Conservation (phyloP, 2,797 vertebrate species). For the Poecilia gillii region DNA sequence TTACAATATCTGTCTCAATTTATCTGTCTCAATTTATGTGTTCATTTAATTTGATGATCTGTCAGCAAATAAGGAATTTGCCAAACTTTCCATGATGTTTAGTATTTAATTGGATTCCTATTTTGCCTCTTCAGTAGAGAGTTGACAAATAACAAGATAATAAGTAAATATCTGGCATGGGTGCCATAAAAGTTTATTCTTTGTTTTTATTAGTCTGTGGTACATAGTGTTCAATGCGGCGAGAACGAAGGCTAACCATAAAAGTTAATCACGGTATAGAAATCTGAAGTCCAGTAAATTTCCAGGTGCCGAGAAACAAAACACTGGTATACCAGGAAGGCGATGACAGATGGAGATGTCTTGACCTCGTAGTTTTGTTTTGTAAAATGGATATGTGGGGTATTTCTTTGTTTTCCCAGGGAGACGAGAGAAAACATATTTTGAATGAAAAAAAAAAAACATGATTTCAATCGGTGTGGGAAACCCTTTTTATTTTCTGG, state of each 20-base stretch:
- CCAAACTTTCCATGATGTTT: slow-evolving; percentile 80
- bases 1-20: background rate
- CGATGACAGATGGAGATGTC: slow-evolving; percentile 65
- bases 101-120: slow-evolving; percentile 75
- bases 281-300: slow-evolving; percentile 87
- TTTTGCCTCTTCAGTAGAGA: slow-evolving; percentile 77
- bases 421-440: slow-evolving; percentile 1
- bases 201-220: slow-evolving; percentile 86
- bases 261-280: slow-evolving; percentile 89
- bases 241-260: slow-evolving; percentile 84
- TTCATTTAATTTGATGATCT: background rate
- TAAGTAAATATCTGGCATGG: slow-evolving; percentile 80
- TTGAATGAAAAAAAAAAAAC: slow-evolving; percentile 16
- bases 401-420: slow-evolving; percentile 6
- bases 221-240: slow-evolving; percentile 84
- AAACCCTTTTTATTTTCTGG: slow-evolving; percentile 54
- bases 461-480: slow-evolving; percentile 33
- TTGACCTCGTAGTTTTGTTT: slow-evolving; percentile 35
- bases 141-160: slow-evolving; percentile 84
- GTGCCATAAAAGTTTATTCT: slow-evolving; percentile 85
- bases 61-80: slow-evolving; percentile 56
- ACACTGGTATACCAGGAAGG: slow-evolving; percentile 68
- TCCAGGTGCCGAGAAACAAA: slow-evolving; percentile 82
- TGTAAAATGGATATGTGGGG: slow-evolving; percentile 27
- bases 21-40: background rate